A percentile compares a stretch with the other conserved stretches of the same genome.
Conservation (phyloP, 2,113 vertebrate species). For the Corythornis vintsioides region DNA sequence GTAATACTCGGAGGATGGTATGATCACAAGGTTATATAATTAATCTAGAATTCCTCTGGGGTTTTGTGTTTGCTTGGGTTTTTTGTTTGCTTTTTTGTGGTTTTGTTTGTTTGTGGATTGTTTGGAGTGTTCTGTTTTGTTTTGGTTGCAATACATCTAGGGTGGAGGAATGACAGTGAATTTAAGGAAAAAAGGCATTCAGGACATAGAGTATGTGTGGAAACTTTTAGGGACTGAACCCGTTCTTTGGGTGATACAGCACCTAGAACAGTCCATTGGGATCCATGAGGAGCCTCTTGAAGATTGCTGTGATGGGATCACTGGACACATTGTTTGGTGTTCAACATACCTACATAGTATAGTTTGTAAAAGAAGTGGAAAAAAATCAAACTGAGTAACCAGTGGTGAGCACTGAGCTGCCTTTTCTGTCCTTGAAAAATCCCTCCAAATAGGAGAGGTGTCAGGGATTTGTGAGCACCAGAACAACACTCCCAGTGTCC, state of each 20-base stretch:
- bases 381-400: not conserved
- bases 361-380: not conserved
- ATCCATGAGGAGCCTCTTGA: fast-evolving
- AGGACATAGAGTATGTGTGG: not conserved
- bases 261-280: not conserved
- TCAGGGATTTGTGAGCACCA: not conserved
- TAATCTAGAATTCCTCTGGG: not conserved
- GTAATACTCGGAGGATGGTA: not conserved
- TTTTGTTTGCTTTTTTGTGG: not conserved
- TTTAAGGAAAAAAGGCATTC: not conserved
- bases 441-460: not conserved
- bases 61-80: not conserved
- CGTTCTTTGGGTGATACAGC: not conserved
- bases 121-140: not conserved
- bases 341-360: not conserved
- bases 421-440: not conserved
- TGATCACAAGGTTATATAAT: not conserved
- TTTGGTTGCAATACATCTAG: not conserved
- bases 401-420: not conserved
- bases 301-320: not conserved
- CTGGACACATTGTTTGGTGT: not conserved
- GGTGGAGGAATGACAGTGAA: not conserved
- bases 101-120: not conserved
- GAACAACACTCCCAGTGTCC: not conserved
- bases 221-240: not conserved